phyloP scores from a whole-genome alignment of 2,797 vertebrate genomes.

The Ptychobarbus kaznakovi region DNA sequence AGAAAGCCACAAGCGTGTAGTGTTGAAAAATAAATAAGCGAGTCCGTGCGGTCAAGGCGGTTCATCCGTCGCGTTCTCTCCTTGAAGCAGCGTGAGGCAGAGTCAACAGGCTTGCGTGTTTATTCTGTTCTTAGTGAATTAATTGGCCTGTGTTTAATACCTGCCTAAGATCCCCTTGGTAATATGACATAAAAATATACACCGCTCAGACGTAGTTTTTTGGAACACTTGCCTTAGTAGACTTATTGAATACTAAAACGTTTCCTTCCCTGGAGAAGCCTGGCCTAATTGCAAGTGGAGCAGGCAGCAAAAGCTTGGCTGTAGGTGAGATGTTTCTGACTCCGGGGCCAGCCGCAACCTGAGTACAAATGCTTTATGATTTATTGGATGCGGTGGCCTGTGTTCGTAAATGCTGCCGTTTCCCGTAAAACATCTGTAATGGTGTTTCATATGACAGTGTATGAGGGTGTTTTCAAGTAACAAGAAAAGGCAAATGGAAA shows the following conservation, averaged over 20 bases:
- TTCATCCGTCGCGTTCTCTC: slow-evolving; percentile 45
- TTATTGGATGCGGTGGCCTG: slow-evolving; percentile 74
- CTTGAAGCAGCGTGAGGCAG: slow-evolving; percentile 33
- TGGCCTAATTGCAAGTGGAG: slow-evolving; percentile 67
- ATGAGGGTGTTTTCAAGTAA: slow-evolving; percentile 54
- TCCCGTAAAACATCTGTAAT: slow-evolving; percentile 80
- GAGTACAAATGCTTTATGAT: slow-evolving; percentile 67
- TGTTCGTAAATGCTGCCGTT: slow-evolving; percentile 79
- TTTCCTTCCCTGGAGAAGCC: slow-evolving; percentile 59
- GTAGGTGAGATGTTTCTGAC: slow-evolving; percentile 58
- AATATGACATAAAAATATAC: slow-evolving; percentile 63
- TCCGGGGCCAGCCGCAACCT: slow-evolving; percentile 41
- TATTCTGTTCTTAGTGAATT: slow-evolving; percentile 59
- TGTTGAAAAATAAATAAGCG: slow-evolving; percentile 61
- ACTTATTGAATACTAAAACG: slow-evolving; percentile 52
- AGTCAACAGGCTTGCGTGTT: slow-evolving; percentile 52
- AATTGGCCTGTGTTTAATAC: slow-evolving; percentile 59
- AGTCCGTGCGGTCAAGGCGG: slow-evolving; percentile 39
- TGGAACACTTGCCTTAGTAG: slow-evolving; percentile 48
- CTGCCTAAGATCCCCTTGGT: slow-evolving; percentile 38
- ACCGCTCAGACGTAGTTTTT: slow-evolving; percentile 46
- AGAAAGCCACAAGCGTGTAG: slow-evolving; percentile 51
- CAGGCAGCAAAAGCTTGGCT: slow-evolving; percentile 53
- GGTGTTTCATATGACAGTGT: slow-evolving; percentile 78
- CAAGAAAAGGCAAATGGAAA: slow-evolving; percentile 67